Evolutionary conservation across 2,113 vertebrate species (phyloP).

Genomic region (Coturnix japonica): DNA sequence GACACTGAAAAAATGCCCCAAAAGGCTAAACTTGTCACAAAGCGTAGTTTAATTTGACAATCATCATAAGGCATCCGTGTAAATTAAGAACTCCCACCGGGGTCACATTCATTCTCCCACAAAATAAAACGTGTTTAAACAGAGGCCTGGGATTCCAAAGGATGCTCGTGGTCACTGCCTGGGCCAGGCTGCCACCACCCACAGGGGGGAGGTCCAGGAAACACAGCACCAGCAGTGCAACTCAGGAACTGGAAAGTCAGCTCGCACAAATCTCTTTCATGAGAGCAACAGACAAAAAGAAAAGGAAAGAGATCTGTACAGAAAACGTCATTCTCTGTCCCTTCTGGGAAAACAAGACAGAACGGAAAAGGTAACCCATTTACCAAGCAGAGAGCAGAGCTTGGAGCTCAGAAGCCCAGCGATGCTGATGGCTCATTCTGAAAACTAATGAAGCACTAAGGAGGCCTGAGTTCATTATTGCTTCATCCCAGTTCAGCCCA

Average conservation of each 20-base stretch:
- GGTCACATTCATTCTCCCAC: conserved; percentile 56
- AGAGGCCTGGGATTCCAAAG: conserved; percentile 17
- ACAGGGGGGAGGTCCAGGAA: not conserved
- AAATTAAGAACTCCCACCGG: conserved; percentile 62
- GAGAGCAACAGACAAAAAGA: not conserved
- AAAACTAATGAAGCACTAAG: conserved; percentile 12
- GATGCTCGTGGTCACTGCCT: conserved; percentile 20
- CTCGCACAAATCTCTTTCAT: conserved; percentile 30
- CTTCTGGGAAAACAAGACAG: conserved; percentile 40
- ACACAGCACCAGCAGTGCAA: not conserved
- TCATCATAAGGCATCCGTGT: conserved; percentile 73
- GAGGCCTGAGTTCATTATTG: conserved; percentile 69
- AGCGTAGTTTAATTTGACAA: conserved; percentile 69
- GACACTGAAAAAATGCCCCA: not conserved
- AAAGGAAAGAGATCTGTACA: conserved; percentile 22
- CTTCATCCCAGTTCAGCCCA: conserved; percentile 66
- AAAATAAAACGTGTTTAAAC: conserved; percentile 42
- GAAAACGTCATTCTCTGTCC: conserved; percentile 4
- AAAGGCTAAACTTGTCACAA: conserved; percentile 50
- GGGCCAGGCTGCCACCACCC: not conserved
- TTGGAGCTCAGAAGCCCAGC: not conserved
- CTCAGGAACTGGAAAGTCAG: conserved; percentile 36
- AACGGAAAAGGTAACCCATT: conserved; percentile 7
- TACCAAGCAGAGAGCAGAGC: conserved; percentile 32
- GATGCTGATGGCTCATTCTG: not conserved